Conservation (phyloP, 2,113 vertebrate species). For the Aleadryas rufinucha region DNA sequence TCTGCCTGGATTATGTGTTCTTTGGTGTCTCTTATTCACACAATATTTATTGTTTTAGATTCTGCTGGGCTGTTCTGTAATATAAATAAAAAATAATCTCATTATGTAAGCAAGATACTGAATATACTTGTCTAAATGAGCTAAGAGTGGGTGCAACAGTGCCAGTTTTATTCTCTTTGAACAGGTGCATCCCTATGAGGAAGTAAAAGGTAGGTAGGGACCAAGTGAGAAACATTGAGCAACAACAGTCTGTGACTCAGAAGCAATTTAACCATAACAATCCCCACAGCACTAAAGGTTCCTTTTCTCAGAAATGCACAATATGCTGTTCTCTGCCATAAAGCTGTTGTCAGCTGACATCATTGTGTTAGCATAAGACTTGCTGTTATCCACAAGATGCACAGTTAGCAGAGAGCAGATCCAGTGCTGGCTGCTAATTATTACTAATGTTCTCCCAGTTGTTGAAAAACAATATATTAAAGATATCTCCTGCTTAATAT, state of each 20-base stretch:
- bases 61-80: background rate
- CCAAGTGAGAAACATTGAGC: background rate
- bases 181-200: conserved; percentile 6
- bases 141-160: background rate
- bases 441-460: background rate
- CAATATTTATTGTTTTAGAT: background rate
- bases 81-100: background rate
- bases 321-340: background rate
- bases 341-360: background rate
- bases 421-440: background rate
- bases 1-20: background rate
- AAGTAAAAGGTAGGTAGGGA: background rate
- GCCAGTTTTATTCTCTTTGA: background rate
- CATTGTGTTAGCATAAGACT: background rate
- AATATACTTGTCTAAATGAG: background rate
- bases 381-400: background rate
- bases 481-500: background rate
- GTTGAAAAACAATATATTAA: background rate
- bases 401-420: background rate
- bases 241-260: background rate
- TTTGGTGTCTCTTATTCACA: background rate
- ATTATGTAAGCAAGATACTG: background rate
- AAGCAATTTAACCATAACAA: conserved; percentile 14
- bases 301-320: background rate
- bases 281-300: background rate